phyloP scores from a whole-genome alignment of 2,888 invertebrate species.

The Aelia acuminata region DNA sequence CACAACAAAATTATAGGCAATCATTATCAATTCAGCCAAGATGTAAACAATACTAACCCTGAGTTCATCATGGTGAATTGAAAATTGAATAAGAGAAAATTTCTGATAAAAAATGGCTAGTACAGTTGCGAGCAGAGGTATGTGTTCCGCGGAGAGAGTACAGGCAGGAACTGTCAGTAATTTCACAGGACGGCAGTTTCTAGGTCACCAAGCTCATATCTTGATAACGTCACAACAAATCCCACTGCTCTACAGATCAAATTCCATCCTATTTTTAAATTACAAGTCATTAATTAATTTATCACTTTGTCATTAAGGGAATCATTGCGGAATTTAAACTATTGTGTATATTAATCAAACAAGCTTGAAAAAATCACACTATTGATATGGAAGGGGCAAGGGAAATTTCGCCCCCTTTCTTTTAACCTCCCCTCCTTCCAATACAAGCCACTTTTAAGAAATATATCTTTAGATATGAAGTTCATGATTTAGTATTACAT shows the following conservation, averaged over 20 bases:
- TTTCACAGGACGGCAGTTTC: neutral
- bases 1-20: conserved; percentile 15
- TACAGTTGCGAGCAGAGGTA: neutral
- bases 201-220: conserved; percentile 21
- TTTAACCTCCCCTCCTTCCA: too few species aligned
- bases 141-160: neutral
- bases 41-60: neutral
- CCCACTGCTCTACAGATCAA: neutral
- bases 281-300: neutral
- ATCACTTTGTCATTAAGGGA: neutral
- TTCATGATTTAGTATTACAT: too few species aligned
- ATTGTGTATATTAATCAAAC: neutral
- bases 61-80: conserved; percentile 13
- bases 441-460: too few species aligned
- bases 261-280: neutral
- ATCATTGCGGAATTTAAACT: neutral
- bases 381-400: too few species aligned
- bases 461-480: too few species aligned
- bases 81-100: neutral
- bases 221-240: conserved; percentile 46
- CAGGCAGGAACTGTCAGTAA: neutral
- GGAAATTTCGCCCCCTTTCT: neutral
- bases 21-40: neutral
- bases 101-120: neutral
- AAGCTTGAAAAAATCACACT: neutral